These are phyloP conservation scores for Melanaphis sacchari DNA, from an alignment of 1,140 invertebrate species.

Conservation along the genomic window DNA sequence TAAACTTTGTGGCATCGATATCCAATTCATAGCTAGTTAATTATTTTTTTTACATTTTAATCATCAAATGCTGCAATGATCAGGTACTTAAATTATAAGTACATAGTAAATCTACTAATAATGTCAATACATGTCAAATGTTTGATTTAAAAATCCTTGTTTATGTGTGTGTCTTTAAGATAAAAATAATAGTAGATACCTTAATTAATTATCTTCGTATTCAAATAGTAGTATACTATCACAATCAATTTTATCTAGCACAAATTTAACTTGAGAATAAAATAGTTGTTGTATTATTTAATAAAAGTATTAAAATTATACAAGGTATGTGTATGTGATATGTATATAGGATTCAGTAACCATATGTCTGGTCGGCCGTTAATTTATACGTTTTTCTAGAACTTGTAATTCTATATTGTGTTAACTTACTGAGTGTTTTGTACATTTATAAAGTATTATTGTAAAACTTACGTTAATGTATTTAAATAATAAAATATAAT, in stretches of 20 bases:
- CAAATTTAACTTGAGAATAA: neutral
- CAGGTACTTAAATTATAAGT: neutral
- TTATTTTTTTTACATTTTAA: neutral
- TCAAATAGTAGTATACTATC: neutral
- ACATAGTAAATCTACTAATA: neutral
- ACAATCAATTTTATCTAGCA: neutral
- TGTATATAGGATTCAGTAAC: no score
- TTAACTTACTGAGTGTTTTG: neutral
- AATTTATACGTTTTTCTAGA: neutral
- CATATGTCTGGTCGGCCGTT: no score
- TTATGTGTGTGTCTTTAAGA: neutral
- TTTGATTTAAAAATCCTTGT: neutral
- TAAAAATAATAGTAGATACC: neutral
- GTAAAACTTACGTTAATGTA: neutral
- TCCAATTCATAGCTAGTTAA: neutral
- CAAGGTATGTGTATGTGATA: neutral
- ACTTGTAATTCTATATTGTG: neutral
- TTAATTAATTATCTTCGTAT: neutral
- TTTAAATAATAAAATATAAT: neutral
- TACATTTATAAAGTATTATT: neutral
- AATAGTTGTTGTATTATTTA: neutral
- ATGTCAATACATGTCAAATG: neutral
- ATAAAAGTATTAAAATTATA: neutral
- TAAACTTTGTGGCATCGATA: neutral
- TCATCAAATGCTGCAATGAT: neutral